A percentile compares a stretch with the other conserved stretches of the same genome.
Evolutionary conservation across 2,797 vertebrate genomes (phyloP).

Genomic region (Enteromius treurensis): DNA sequence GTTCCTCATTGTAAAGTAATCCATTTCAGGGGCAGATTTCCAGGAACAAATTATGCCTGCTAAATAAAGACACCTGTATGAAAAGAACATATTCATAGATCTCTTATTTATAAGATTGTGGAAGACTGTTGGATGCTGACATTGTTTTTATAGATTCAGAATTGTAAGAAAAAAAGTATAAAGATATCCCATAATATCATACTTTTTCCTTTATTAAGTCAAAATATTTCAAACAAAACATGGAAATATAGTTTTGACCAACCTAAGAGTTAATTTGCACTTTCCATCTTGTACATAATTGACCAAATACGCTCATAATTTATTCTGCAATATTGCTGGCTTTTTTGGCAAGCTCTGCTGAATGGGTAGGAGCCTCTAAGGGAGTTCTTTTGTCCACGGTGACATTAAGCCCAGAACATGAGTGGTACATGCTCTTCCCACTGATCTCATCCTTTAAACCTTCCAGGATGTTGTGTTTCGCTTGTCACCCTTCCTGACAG

Average conservation of each 20-base stretch:
- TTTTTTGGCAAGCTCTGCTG: neutral
- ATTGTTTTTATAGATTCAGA: neutral
- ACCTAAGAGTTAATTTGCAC: neutral
- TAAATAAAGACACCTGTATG: neutral
- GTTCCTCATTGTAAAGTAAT: neutral
- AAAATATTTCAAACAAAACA: neutral
- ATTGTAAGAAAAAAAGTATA: neutral
- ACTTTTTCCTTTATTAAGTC: neutral
- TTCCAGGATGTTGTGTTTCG: constrained; percentile 17
- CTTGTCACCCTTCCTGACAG: constrained; percentile 34
- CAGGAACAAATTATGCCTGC: neutral
- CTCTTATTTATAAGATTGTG: neutral
- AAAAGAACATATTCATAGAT: neutral
- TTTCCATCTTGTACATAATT: neutral
- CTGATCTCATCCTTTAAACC: constrained; percentile 37
- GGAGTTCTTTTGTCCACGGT: constrained; percentile 26
- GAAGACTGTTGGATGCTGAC: neutral
- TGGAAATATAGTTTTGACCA: neutral
- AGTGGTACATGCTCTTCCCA: constrained; percentile 38
- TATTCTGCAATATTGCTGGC: neutral
- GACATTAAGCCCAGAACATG: constrained; percentile 43
- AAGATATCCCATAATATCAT: neutral
- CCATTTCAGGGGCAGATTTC: constrained; percentile 8
- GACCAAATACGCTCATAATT: neutral
- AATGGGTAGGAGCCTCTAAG: constrained; percentile 24